Evolutionary conservation across 2,797 vertebrate genomes (phyloP).

Genomic region (Eulemur coronatus): DNA sequence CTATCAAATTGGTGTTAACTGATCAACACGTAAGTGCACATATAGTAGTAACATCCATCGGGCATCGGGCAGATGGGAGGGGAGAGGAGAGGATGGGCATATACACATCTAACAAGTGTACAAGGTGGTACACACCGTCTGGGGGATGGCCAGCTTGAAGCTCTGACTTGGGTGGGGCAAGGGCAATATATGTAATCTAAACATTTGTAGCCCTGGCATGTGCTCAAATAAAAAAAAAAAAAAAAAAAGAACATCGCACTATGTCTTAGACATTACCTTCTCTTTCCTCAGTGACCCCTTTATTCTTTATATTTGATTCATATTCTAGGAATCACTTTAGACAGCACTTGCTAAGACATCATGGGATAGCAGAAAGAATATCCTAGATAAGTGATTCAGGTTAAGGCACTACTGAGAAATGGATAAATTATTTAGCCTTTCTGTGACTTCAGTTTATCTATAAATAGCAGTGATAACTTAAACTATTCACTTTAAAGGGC

Average conservation of each 20-base stretch:
- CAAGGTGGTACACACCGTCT: too few relatives aligned
- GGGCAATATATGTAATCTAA: too few relatives aligned
- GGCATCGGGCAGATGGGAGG: too few relatives aligned
- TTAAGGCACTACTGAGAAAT: background rate
- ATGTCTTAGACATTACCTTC: background rate
- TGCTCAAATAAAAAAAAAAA: too few relatives aligned
- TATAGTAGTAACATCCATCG: too few relatives aligned
- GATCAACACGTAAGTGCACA: too few relatives aligned
- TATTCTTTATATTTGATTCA: background rate
- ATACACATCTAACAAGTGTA: too few relatives aligned
- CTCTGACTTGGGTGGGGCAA: too few relatives aligned
- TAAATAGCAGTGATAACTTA: background rate
- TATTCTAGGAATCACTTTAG: conserved; percentile 22
- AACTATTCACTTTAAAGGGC: conserved; percentile 18
- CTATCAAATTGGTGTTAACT: too few relatives aligned
- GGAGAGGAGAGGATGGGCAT: too few relatives aligned
- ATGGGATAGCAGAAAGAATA: conserved; percentile 12
- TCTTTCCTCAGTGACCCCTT: background rate
- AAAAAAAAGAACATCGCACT: background rate
- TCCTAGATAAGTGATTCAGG: conserved; percentile 16
- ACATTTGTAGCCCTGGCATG: too few relatives aligned
- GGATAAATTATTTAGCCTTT: background rate
- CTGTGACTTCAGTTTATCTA: background rate
- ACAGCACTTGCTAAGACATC: background rate
- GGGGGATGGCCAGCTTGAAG: too few relatives aligned